phyloP scores from a whole-genome alignment of 2,888 invertebrate genomes.

The Oithona nana region DNA sequence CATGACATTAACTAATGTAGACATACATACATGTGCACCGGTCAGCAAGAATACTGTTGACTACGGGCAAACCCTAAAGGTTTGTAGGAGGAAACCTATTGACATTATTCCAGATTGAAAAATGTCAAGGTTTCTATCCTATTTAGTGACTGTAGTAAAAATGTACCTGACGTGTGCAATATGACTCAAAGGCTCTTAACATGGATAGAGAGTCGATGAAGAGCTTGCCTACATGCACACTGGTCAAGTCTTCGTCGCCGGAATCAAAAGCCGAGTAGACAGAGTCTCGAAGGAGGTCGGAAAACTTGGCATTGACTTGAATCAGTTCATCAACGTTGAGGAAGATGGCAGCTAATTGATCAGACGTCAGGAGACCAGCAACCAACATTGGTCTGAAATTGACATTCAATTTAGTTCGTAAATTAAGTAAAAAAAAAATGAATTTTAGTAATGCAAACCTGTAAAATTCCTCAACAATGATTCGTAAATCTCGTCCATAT shows the following conservation, averaged over 20 bases:
- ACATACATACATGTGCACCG: no score
- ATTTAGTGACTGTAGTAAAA: no score
- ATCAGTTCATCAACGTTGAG: slow-evolving; percentile 78
- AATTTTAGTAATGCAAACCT: no score
- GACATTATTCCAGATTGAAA: neutral
- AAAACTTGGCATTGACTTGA: slow-evolving; percentile 52
- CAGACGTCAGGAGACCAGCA: slow-evolving; percentile 70
- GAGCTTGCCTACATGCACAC: slow-evolving; percentile 73
- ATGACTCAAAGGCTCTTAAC: slow-evolving; percentile 84
- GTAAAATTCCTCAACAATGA: slow-evolving; percentile 78
- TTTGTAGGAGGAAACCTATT: neutral
- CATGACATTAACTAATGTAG: no score
- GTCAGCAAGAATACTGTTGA: no score
- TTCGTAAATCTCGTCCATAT: slow-evolving; percentile 76
- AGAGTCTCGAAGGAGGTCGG: slow-evolving; percentile 63
- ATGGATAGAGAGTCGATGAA: slow-evolving; percentile 76
- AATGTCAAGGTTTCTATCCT: neutral
- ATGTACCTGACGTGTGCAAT: slow-evolving; percentile 59
- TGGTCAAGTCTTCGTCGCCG: slow-evolving; percentile 51
- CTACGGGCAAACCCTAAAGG: no score
- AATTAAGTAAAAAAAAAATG: no score
- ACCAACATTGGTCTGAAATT: slow-evolving; percentile 86
- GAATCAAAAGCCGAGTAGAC: slow-evolving; percentile 51
- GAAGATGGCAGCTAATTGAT: slow-evolving; percentile 78
- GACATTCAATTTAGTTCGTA: no score